Percentiles rank a stretch among this genome's conserved stretches.
These are phyloP conservation scores for Beroe forskalii DNA, from an alignment of 37 sponge, comb jelly and placozoan species.

Conservation along the genomic window DNA sequence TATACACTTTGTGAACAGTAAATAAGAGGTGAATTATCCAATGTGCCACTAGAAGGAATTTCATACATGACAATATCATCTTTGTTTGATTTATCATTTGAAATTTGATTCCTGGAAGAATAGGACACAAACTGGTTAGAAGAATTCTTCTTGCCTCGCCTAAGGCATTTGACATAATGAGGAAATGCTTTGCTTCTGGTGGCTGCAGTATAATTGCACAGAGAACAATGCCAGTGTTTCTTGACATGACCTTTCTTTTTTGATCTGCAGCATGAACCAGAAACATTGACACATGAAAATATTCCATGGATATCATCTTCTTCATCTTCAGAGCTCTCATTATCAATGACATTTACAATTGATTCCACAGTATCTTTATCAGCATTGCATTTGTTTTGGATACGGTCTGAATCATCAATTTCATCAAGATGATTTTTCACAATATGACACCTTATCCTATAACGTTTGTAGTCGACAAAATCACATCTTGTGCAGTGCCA, in stretches of 20 bases:
- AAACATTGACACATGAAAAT: conserved; percentile 36
- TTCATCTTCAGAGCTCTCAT: neutral
- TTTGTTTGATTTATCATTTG: conserved; percentile 8
- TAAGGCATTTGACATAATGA: conserved; percentile 34
- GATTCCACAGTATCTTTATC: neutral
- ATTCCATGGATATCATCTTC: conserved; percentile 55
- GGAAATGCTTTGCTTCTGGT: conserved; percentile 24
- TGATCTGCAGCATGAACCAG: conserved; percentile 31
- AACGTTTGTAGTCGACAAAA: conserved; percentile 64
- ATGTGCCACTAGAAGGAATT: neutral
- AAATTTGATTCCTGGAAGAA: neutral
- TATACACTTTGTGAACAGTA: conserved; percentile 39
- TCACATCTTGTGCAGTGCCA: conserved; percentile 50
- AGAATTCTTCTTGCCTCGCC: neutral
- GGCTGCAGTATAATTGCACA: conserved; percentile 7
- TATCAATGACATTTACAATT: neutral
- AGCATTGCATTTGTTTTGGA: neutral
- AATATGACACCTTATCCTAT: conserved; percentile 44
- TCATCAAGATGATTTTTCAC: conserved; percentile 33
- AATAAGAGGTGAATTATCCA: conserved; percentile 15
- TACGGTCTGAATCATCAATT: neutral
- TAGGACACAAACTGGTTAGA: neutral
- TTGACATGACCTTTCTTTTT: conserved; percentile 19
- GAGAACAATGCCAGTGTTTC: conserved; percentile 61
- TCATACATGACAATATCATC: neutral